Conservation (phyloP, 92 coral and sea anemone genomes). For the Isaurus tuberculatus region DNA sequence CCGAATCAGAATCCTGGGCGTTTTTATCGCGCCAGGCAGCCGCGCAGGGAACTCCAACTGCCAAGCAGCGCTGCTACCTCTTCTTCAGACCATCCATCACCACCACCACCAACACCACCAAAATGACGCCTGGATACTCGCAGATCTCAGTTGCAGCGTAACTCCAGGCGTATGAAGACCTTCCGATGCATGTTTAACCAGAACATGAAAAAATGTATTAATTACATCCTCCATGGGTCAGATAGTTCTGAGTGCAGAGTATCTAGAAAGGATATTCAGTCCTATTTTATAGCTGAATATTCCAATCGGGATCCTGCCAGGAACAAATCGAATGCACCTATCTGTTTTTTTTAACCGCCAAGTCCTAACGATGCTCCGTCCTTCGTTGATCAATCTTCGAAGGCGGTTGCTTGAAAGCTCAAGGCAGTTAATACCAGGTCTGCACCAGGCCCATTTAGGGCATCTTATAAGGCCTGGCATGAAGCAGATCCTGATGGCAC, state of each 20-base stretch:
- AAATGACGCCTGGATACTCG: neutral
- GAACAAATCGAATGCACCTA: no score
- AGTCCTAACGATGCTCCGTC: neutral
- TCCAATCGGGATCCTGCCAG: neutral
- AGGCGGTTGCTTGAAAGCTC: neutral
- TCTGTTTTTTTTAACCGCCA: no score
- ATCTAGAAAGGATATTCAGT: neutral
- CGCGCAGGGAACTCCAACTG: slow-evolving; percentile 1
- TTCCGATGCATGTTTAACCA: neutral
- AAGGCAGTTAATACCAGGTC: neutral
- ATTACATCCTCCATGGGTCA: no score
- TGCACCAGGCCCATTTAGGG: no score
- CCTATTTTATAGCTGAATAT: neutral
- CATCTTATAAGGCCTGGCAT: neutral
- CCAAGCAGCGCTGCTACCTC: no score
- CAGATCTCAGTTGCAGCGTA: neutral
- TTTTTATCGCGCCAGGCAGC: neutral
- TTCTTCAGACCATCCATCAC: neutral
- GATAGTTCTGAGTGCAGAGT: slow-evolving; percentile 5
- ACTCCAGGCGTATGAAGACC: slow-evolving; percentile 8
- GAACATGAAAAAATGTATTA: no score
- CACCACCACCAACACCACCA: neutral
- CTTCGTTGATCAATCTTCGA: neutral
- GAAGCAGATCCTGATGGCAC: neutral
- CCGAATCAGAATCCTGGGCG: neutral